Base-by-base conservation (phyloP, 2,113 vertebrate species). In the Zosterops hypoxanthus region DNA sequence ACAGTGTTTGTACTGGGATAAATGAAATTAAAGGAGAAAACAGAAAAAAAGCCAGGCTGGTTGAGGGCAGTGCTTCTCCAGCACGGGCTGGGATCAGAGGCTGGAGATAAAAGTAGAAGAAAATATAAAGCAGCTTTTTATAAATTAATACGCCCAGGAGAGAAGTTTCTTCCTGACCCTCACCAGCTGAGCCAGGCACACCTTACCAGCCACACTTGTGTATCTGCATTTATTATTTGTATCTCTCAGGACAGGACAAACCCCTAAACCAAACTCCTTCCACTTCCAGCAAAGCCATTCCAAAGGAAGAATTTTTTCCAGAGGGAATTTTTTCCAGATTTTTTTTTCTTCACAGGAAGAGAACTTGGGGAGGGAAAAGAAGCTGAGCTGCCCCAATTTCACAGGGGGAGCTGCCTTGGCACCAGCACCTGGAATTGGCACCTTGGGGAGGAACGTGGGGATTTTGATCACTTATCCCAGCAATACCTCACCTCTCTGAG, bases 11-110 rank as follows among this genome's bases (percentile, higher is more conserved):
- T 59, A 13, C 14, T 47, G 46, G 28, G 78, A 93, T 80, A 95
- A 90, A 97, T 63, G 44, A 50, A 95, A 95, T 96, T 82, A 82
- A 80, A 90, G 72, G 20, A 88, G 70, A 57, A n/a, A 56, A 57
- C 70, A 86, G 70, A 57, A n/a, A 56, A 57, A 70, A 86, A 76
- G 11, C 18, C 89, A 77, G 60, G 63, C 41, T 68, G 57, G 36
- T 68, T 68, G 87, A 87, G 91, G 84, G 24, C 60, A 64, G 85
- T 57, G 71, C 34, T 60, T 94, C 90, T 90, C 85, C 88, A 88
- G 56, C 86, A 70, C 8, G 4, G 91, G 56, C 83, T 94, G 86
- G 69, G 82, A 78, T 92, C 86, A 94, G 88, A 87, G 81, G 81
- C 81, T 91, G 73, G 9, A 95, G 86, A 95, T 55, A 94, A 91